phyloP scores from a whole-genome alignment of 2,888 invertebrate species.

The Eilema depressum region DNA sequence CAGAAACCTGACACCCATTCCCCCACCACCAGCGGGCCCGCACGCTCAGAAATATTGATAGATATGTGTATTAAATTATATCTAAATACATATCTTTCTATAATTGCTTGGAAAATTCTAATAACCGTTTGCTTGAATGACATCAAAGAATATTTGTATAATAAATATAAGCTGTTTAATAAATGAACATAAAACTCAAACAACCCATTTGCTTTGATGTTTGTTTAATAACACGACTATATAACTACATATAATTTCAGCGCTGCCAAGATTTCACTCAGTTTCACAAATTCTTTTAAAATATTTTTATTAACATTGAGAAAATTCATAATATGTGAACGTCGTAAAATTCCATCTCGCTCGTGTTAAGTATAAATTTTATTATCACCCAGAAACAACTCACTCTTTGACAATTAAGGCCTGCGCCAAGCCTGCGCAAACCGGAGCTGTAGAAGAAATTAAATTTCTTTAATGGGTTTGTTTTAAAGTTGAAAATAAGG shows the following conservation, averaged over 20 bases:
- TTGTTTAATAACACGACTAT: background rate
- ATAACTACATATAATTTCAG: background rate
- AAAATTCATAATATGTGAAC: background rate
- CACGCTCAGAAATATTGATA: too few species aligned
- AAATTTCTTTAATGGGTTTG: too few species aligned
- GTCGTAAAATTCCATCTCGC: background rate
- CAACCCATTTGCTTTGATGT: conserved; percentile 4
- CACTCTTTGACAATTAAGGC: background rate
- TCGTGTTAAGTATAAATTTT: background rate
- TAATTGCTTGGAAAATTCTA: too few species aligned
- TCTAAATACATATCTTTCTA: too few species aligned
- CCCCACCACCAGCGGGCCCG: too few species aligned
- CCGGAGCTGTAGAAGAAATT: too few species aligned
- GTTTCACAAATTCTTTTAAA: background rate
- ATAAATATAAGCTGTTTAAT: background rate
- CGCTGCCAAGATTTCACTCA: background rate
- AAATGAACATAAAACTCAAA: background rate
- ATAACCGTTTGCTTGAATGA: background rate
- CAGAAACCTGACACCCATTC: too few species aligned
- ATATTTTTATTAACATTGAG: too few species aligned
- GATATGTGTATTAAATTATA: too few species aligned
- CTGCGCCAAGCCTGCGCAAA: too few species aligned
- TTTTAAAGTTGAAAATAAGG: too few species aligned
- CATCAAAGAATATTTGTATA: background rate
- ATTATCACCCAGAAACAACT: background rate